These are phyloP conservation scores for Periparus ater DNA, from an alignment of 2,797 vertebrate genomes.

Conservation along the genomic window DNA sequence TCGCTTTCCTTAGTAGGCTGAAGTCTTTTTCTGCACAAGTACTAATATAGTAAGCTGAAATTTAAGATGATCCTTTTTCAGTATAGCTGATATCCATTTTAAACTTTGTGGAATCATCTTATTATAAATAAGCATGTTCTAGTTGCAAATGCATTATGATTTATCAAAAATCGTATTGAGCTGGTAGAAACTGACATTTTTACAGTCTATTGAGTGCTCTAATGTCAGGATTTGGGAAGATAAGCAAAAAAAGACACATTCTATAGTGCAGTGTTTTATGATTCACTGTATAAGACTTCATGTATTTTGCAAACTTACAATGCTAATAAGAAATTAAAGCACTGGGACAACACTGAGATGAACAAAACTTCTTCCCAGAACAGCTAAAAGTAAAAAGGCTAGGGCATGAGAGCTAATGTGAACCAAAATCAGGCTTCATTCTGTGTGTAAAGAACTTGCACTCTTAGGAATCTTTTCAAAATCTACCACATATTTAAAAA, in stretches of 20 bases:
- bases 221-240: not conserved
- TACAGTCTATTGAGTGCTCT: not conserved
- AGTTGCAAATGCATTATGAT: not conserved
- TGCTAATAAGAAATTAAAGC: not conserved
- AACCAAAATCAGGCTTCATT: not conserved
- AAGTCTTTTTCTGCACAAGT: not conserved
- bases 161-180: not conserved
- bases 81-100: not conserved
- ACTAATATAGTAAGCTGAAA: not conserved
- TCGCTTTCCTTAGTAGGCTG: not conserved
- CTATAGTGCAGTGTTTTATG: not conserved
- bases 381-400: not conserved
- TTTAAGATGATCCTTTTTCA: not conserved
- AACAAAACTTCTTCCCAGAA: not conserved
- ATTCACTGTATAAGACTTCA: not conserved
- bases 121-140: not conserved
- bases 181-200: not conserved
- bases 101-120: not conserved
- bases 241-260: not conserved
- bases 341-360: not conserved
- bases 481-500: not conserved
- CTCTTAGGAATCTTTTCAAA: not conserved
- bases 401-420: not conserved
- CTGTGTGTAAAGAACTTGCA: not conserved
- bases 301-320: not conserved